Percentiles rank a stretch among this genome's conserved stretches.
Evolutionary conservation across 2,888 invertebrate genomes (phyloP).

Genomic region (Clepsis dumicolana): DNA sequence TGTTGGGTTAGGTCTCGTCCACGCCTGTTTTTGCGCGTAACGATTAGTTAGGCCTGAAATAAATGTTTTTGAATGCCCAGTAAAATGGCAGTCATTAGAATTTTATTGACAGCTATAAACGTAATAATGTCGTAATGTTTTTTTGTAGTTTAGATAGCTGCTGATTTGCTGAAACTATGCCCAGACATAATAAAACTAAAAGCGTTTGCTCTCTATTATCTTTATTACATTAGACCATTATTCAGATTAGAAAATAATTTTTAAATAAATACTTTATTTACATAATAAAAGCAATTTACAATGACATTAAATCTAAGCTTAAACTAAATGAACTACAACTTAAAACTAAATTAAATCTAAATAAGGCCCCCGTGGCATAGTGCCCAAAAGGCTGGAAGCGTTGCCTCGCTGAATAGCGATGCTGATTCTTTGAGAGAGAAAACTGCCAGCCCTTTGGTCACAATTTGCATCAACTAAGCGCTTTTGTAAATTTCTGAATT

Average conservation of each 20-base stretch:
- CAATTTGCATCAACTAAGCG: no score
- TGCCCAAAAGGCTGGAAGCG: no score
- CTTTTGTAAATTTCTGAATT: no score
- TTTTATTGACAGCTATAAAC: conserved; percentile 22
- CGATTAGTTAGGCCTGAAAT: conserved; percentile 1
- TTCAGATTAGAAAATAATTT: no score
- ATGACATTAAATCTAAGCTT: no score
- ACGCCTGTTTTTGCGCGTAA: neutral
- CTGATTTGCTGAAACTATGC: neutral
- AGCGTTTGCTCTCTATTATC: neutral
- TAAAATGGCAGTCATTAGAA: conserved; percentile 20
- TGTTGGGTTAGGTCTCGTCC: neutral
- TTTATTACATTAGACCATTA: neutral
- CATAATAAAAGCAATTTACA: no score
- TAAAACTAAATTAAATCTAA: no score
- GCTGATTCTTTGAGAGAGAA: no score
- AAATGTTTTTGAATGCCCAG: conserved; percentile 17
- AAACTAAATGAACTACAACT: no score
- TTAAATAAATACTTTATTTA: neutral
- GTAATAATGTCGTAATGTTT: conserved; percentile 2
- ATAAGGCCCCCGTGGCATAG: no score
- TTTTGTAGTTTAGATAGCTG: neutral
- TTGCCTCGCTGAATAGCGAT: no score
- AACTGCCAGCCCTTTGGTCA: no score
- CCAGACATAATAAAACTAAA: neutral